These are phyloP conservation scores for Clinocottus analis DNA, from an alignment of 2,113 vertebrate species.

Conservation along the genomic window DNA sequence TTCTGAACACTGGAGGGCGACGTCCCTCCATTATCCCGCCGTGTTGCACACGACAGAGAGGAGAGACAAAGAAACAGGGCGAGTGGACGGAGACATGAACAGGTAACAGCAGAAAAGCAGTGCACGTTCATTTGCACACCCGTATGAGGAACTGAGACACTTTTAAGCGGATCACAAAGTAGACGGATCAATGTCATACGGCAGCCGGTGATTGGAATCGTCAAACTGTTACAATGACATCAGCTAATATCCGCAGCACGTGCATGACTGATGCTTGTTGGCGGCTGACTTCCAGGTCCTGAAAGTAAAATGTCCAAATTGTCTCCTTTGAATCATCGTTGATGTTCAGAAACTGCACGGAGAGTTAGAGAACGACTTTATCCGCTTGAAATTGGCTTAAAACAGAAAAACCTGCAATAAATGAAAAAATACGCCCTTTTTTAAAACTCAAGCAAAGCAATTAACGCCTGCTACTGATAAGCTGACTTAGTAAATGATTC, in stretches of 20 bases:
- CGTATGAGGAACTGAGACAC: not conserved
- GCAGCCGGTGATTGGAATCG: no score
- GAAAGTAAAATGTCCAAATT: not conserved
- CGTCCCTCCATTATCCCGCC: not conserved
- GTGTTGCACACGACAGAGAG: not conserved
- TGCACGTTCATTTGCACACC: not conserved
- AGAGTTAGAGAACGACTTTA: not conserved
- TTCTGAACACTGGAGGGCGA: slow-evolving; percentile 60
- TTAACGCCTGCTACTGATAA: not conserved
- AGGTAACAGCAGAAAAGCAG: not conserved
- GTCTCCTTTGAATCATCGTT: not conserved
- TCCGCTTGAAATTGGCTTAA: not conserved
- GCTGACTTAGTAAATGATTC: not conserved
- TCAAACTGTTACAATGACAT: no score
- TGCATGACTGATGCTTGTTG: not conserved
- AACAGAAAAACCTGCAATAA: not conserved
- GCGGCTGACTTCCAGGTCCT: slow-evolving; percentile 16
- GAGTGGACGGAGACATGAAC: not conserved
- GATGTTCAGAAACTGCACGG: not conserved
- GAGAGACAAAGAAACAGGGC: slow-evolving; percentile 39
- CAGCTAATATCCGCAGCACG: not conserved
- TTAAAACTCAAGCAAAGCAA: slow-evolving; percentile 21
- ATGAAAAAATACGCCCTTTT: not conserved
- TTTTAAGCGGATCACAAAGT: not conserved
- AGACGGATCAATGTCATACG: no score